Evolutionary conservation across 2,113 vertebrate species (phyloP), one percentile per base, ranked within the genome.

Genomic region (Platysternon megacephalum): DNA sequence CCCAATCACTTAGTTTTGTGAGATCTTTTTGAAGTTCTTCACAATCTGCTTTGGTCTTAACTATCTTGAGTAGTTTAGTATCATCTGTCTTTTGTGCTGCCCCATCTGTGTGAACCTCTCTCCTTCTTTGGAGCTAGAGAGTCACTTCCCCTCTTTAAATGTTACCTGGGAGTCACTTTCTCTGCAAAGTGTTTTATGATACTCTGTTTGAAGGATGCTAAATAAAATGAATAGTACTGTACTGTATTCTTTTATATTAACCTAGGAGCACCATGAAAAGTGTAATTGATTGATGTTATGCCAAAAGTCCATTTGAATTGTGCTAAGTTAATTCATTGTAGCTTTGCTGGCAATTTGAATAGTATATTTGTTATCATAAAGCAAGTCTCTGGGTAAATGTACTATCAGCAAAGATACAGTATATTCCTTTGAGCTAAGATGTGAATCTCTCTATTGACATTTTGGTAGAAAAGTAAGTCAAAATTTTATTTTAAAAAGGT

Each of bases 201-300:
- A 8, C 10, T 8, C 2, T 52, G 81, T 96, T 97, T 92, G 78
- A 86, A 93, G 19, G 44, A 52, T 49, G 74, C 17, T 92, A 89
- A 97, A 91, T 51, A 95, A 96, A 98, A 96, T 93, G 94, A 94
- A 91, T 92, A 82, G 35, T 28, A 82, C 72, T 35, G 29, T 94
- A 83, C 3, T 85, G 14, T 44, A 68, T 53, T 94, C 2, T 14
- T 86, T 94, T n/a, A 86, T 95, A 91, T 85, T 91, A 97, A 84
- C 82, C 61, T 85, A 83, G 74, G n/a, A 97, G 79, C 44, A 85
- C 86, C 87, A 94, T 55, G 78, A 89, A 97, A 97, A 89, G 52
- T 51, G 82, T 93, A 96, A 95, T 48, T 97, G 93, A 97, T 93
- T 87, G 94, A 97, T 94, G 89, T 74, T 95, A 93, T 83, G 44